phyloP scores from a whole-genome alignment of 2,797 vertebrate genomes.

The Decapterus maruadsi region DNA sequence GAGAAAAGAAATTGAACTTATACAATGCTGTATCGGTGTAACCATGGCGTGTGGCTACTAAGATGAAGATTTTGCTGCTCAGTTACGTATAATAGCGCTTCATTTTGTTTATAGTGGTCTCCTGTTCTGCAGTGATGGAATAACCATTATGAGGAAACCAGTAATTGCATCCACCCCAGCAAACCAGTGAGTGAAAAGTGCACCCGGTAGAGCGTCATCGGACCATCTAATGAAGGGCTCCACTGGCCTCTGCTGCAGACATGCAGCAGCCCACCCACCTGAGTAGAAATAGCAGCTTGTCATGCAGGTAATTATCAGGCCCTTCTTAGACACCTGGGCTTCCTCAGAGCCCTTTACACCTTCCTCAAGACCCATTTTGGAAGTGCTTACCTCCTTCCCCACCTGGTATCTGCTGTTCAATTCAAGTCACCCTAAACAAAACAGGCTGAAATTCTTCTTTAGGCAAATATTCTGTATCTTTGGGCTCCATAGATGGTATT shows the following conservation, averaged over 20 bases:
- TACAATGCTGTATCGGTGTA: not conserved
- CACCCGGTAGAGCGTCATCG: conserved; percentile 71
- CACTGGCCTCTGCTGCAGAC: conserved; percentile 67
- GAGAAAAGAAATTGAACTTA: not conserved
- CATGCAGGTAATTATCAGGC: conserved; percentile 81
- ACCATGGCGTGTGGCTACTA: not conserved
- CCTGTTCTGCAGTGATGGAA: conserved; percentile 65
- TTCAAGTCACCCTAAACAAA: not conserved
- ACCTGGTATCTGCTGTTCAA: conserved; percentile 15
- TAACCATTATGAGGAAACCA: conserved; percentile 61
- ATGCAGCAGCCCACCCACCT: conserved; percentile 81
- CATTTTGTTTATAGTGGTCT: conserved; percentile 66
- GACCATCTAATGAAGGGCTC: conserved; percentile 68
- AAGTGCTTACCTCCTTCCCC: conserved; percentile 38
- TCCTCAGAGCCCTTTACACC: conserved; percentile 42
- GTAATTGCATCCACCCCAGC: conserved; percentile 76
- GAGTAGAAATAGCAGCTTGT: conserved; percentile 81
- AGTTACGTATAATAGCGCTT: conserved; percentile 27
- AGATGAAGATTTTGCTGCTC: conserved; percentile 23
- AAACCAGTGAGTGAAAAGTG: conserved; percentile 66
- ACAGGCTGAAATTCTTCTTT: too few relatives aligned
- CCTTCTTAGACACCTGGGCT: conserved; percentile 65
- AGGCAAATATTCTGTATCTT: not conserved
- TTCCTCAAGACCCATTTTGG: conserved; percentile 41
- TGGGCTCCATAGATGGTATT: not conserved